These are phyloP conservation scores for Globodera ellingtonae DNA, from an alignment of 1,140 invertebrate species.

Conservation along the genomic window DNA sequence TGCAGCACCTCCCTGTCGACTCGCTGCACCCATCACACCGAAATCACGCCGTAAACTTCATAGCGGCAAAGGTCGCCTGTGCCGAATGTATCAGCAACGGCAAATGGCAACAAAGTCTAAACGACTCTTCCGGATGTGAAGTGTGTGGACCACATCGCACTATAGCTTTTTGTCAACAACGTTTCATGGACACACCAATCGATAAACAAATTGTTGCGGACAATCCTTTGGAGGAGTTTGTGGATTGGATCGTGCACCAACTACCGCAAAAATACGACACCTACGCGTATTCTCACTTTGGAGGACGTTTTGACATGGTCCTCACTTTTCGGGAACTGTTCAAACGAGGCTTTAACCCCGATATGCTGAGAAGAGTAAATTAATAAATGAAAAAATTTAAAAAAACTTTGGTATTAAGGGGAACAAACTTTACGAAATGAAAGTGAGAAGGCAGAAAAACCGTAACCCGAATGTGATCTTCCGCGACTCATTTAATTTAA, in stretches of 20 bases:
- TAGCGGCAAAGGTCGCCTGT: not conserved
- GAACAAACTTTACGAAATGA: not conserved
- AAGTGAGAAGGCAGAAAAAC: not conserved
- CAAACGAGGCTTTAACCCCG: not conserved
- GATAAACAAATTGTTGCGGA: not conserved
- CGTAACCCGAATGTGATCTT: constrained; percentile 12
- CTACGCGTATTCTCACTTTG: constrained; percentile 1
- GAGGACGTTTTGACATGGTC: constrained; percentile 12
- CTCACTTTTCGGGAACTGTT: not conserved
- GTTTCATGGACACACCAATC: not conserved
- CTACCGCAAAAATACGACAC: not conserved
- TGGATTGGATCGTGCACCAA: not conserved
- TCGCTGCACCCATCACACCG: not conserved
- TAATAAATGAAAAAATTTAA: not conserved
- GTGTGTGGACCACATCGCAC: not conserved
- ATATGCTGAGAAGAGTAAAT: not conserved
- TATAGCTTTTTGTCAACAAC: not conserved
- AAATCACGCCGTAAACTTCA: not conserved
- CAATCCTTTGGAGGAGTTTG: not conserved
- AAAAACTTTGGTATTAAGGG: not conserved
- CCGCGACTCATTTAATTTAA: constrained; percentile 15
- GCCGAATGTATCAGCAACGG: not conserved
- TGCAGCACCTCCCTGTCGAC: not conserved
- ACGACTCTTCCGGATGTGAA: not conserved
- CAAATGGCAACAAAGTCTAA: not conserved